phyloP scores from a whole-genome alignment of 2,797 vertebrate genomes.

The Pantherophis alleghaniensis region DNA sequence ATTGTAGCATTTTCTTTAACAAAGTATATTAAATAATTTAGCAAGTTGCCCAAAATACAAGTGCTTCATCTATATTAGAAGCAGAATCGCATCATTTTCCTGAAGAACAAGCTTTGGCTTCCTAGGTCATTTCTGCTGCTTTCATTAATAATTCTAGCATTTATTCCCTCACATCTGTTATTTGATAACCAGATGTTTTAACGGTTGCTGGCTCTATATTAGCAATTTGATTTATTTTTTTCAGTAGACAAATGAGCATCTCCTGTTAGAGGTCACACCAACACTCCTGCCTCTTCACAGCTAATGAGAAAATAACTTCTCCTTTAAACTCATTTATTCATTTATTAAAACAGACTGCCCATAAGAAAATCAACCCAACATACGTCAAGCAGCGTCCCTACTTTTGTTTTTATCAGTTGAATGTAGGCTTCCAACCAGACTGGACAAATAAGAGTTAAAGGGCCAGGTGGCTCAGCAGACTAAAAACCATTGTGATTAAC shows the following conservation, averaged over 20 bases:
- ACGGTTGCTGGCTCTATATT: neutral
- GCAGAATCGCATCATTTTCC: neutral
- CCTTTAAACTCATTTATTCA: conserved; percentile 12
- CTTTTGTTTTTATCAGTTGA: conserved; percentile 7
- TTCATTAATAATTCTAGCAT: neutral
- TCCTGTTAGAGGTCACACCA: neutral
- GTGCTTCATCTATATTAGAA: neutral
- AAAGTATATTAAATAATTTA: neutral
- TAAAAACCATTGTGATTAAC: too few relatives aligned
- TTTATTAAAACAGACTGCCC: conserved; percentile 7
- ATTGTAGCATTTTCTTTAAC: neutral
- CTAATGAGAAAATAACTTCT: conserved; percentile 1
- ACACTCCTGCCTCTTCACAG: neutral
- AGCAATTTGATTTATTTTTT: neutral
- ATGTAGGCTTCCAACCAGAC: neutral
- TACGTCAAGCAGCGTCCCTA: neutral
- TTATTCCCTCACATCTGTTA: neutral
- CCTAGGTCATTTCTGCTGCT: neutral
- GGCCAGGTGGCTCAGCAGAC: too few relatives aligned
- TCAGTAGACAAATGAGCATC: neutral
- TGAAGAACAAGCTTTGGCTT: neutral
- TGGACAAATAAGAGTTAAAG: neutral
- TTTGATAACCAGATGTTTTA: neutral
- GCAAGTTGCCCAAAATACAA: neutral
- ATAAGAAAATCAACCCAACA: conserved; percentile 1